These are phyloP conservation scores for Odocoileus virginianus DNA, from an alignment of 2,113 vertebrate genomes.

Conservation along the genomic window DNA sequence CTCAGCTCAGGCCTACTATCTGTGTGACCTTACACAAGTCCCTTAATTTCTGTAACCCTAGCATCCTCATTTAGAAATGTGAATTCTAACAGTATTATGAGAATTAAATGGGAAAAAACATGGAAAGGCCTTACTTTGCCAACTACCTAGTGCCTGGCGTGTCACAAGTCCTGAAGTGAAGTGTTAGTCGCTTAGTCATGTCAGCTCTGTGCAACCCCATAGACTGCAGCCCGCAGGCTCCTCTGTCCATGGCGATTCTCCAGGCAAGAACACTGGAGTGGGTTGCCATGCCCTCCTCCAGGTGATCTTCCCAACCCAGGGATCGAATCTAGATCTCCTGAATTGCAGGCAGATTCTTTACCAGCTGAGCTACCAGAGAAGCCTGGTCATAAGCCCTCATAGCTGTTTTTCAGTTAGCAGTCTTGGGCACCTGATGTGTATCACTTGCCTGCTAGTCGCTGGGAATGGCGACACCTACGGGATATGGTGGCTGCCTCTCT, in stretches of 20 bases:
- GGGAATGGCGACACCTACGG: background rate
- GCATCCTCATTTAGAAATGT: background rate
- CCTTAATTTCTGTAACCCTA: slow-evolving; percentile 62
- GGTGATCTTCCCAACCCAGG: background rate
- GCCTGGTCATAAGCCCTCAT: background rate
- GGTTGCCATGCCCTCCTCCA: background rate
- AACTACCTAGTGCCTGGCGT: background rate
- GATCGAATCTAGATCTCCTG: background rate
- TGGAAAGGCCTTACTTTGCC: background rate
- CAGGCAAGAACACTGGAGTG: background rate
- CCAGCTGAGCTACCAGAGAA: background rate
- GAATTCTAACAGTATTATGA: background rate
- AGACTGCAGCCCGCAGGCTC: background rate
- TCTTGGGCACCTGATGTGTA: background rate
- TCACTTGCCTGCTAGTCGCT: background rate
- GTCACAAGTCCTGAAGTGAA: background rate
- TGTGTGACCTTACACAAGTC: slow-evolving; percentile 61
- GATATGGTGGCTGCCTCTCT: background rate
- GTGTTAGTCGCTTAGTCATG: background rate
- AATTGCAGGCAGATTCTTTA: background rate
- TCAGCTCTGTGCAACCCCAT: background rate
- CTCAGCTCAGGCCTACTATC: slow-evolving; percentile 13
- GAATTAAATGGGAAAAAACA: background rate
- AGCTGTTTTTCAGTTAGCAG: background rate
- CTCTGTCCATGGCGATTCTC: background rate